phyloP scores from a whole-genome alignment of 2,888 invertebrate genomes.

The Junonia oenone region DNA sequence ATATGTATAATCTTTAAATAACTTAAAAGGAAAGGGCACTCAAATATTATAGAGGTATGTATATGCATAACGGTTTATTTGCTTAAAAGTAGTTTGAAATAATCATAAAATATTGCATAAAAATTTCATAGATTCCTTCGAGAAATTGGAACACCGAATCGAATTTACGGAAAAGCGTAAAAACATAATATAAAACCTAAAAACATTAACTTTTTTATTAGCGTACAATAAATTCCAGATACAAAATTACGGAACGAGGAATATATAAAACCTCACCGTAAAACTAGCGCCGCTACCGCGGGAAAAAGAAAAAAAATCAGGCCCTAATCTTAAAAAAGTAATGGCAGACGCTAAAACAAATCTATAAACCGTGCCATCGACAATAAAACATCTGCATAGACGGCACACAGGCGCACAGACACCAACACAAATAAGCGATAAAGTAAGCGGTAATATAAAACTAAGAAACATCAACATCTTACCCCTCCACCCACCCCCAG shows the following conservation, averaged over 20 bases:
- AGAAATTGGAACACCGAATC: not conserved
- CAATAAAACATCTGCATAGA: constrained; percentile 65
- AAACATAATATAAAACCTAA: constrained; percentile 16
- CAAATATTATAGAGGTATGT: not conserved
- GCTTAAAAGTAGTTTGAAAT: not conserved
- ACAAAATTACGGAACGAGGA: constrained; percentile 14
- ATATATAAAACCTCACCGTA: constrained; percentile 25
- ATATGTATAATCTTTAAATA: too few relatives aligned
- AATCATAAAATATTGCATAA: not conserved
- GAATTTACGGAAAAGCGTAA: constrained; percentile 6
- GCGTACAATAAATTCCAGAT: constrained; percentile 19
- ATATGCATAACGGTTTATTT: not conserved
- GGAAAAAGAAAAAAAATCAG: constrained; percentile 21
- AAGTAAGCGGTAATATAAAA: constrained; percentile 79
- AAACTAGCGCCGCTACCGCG: constrained; percentile 21
- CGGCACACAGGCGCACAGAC: constrained; percentile 48
- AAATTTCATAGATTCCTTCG: not conserved
- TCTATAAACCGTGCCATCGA: constrained; percentile 36
- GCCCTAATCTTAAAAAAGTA: constrained; percentile 36
- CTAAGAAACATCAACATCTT: constrained; percentile 80
- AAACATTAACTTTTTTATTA: constrained; percentile 19
- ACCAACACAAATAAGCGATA: constrained; percentile 77
- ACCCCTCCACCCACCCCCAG: constrained; percentile 41
- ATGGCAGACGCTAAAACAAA: constrained; percentile 36
- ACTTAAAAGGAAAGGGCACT: too few relatives aligned